These are phyloP conservation scores for Mayetiola destructor DNA, from an alignment of 2,888 invertebrate species.

Conservation along the genomic window DNA sequence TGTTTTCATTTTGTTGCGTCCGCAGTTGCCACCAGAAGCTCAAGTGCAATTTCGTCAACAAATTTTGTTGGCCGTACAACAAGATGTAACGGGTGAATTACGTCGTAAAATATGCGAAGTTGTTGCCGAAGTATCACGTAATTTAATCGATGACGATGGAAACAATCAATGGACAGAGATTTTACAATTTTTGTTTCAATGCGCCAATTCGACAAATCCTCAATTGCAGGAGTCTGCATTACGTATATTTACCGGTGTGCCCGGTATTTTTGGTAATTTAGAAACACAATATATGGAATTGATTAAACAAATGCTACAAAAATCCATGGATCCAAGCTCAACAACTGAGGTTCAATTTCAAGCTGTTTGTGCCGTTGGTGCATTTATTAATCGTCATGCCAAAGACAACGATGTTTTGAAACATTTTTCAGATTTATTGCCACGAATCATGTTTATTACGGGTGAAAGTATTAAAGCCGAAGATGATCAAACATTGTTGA, in stretches of 20 bases:
- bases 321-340: conserved; percentile 59
- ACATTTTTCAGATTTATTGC: conserved; percentile 73
- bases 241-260: conserved; percentile 91
- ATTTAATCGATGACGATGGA: conserved; percentile 88
- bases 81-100: conserved; percentile 61
- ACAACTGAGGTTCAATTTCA: conserved; percentile 63
- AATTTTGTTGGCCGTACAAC: conserved; percentile 68
- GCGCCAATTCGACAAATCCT: conserved; percentile 69
- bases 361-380: conserved; percentile 68
- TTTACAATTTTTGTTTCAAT: conserved; percentile 86
- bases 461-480: conserved; percentile 69
- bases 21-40: conserved; percentile 57
- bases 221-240: conserved; percentile 85
- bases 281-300: conserved; percentile 80
- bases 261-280: conserved; percentile 92
- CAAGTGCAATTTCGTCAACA: conserved; percentile 77
- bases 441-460: conserved; percentile 55
- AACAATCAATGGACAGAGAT: conserved; percentile 96
- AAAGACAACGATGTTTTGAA: conserved; percentile 82
- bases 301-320: conserved; percentile 88
- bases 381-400: conserved; percentile 85
- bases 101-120: conserved; percentile 91
- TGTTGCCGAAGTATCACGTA: conserved; percentile 88
- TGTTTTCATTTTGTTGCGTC: conserved; percentile 13
- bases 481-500: conserved; percentile 81